Base-by-base conservation (phyloP, 2,888 invertebrate genomes). In the Unio delphinus region DNA sequence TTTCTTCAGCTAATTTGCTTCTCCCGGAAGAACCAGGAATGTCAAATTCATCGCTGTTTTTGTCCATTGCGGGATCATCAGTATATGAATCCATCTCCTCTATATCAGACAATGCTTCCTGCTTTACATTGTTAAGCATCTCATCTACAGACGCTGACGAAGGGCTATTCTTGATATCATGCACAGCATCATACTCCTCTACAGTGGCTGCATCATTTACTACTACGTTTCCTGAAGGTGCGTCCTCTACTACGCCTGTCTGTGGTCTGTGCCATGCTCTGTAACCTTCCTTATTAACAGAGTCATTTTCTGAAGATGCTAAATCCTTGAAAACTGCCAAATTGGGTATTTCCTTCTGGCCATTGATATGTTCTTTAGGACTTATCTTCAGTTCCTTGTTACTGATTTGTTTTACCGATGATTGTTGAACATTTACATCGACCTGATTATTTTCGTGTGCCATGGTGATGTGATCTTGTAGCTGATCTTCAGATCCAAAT, bases 381-480 rank as follows among this genome's bases (percentile, higher is more conserved):
- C 26, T 20, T 58, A 58, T 2, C 20, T 20, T 11, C 58, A 23
- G 58, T 20, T 26, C 58, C 26, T 58, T 58, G 58, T 58, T 58
- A 58, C 8, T 58, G 18, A 58, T 26, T 58, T 58, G 8, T 58
- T 26, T 58, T 11, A 23, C 58, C 4, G n/a, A 23, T 3, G n/a
- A 58, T 11, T 58, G 26, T 8, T 20, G 26, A 23, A 20, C 20
- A 58, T 58, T 58, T 58, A 15, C 20, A 26, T 58, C n/a, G 20
- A 58, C n/a, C 58, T 58, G 58, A 23, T 58, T 58, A 18, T 28
- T 18, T 68, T 84, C 84, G 54, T 85, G 85, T 26, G 76, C 77
- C 55, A 67, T 66, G 3, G 67, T 64, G 55, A 85, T 84, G 61
- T 85, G 85, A 18, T 75, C 75, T 17, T 80, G 75, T 7, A 85